Evolutionary conservation across 2,113 vertebrate species (phyloP).

Genomic region (Ciconia stormi): DNA sequence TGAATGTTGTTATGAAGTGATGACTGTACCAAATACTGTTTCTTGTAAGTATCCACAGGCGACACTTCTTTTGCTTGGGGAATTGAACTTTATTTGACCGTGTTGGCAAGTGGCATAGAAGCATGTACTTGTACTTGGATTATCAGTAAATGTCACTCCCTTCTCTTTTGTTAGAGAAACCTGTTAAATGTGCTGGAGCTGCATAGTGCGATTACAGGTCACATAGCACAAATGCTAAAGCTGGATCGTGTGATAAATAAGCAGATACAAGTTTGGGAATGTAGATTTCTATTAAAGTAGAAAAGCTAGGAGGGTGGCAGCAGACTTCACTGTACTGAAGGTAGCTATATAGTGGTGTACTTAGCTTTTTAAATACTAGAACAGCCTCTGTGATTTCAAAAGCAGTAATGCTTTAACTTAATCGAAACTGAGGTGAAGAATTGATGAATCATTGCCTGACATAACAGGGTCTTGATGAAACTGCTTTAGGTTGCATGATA

Average conservation of each 20-base stretch:
- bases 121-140: neutral
- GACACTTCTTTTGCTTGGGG: neutral
- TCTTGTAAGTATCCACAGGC: neutral
- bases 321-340: neutral
- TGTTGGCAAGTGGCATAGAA: neutral
- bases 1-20: neutral
- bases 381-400: neutral
- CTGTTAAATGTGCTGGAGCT: slow-evolving; percentile 3
- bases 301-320: neutral
- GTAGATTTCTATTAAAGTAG: neutral
- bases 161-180: slow-evolving; percentile 29
- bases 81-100: slow-evolving; percentile 6
- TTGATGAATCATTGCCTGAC: neutral
- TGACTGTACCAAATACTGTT: neutral
- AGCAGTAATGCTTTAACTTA: neutral
- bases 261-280: neutral
- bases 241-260: neutral
- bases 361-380: neutral
- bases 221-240: slow-evolving; percentile 33
- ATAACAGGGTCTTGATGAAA: neutral
- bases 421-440: neutral
- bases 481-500: neutral
- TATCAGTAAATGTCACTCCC: slow-evolving; percentile 31
- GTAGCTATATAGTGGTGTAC: neutral
- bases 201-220: neutral